Conservation (phyloP, 2,888 invertebrate species). For the Lobophora halterata region DNA sequence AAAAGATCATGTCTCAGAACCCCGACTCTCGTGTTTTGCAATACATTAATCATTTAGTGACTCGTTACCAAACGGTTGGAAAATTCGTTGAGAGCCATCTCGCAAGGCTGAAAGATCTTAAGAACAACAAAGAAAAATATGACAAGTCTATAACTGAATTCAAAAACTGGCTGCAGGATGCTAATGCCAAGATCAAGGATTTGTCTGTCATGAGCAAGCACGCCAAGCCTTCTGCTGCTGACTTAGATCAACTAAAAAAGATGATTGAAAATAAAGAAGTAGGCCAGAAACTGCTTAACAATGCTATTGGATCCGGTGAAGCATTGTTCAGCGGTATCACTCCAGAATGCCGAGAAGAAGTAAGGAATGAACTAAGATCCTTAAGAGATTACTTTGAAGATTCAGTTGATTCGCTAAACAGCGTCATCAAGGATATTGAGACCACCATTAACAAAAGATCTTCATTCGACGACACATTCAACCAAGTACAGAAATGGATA, state of each 20-base stretch:
- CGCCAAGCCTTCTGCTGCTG: slow-evolving; percentile 87
- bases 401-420: slow-evolving; percentile 91
- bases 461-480: slow-evolving; percentile 95
- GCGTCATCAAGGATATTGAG: slow-evolving; percentile 92
- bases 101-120: slow-evolving; percentile 86
- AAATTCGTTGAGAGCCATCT: slow-evolving; percentile 87
- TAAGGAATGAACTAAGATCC: slow-evolving; percentile 89
- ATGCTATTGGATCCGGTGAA: slow-evolving; percentile 93
- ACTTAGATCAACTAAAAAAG: slow-evolving; percentile 87
- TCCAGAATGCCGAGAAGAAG: slow-evolving; percentile 91
- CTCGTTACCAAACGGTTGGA: slow-evolving; percentile 86
- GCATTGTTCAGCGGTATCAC: slow-evolving; percentile 92
- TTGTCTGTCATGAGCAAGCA: slow-evolving; percentile 87
- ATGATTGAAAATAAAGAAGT: slow-evolving; percentile 87
- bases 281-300: slow-evolving; percentile 89
- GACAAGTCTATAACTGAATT: slow-evolving; percentile 84
- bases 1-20: slow-evolving; percentile 86
- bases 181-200: slow-evolving; percentile 87
- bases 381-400: slow-evolving; percentile 92
- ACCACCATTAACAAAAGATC: slow-evolving; percentile 93
- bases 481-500: slow-evolving; percentile 93
- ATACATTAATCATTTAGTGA: slow-evolving; percentile 88
- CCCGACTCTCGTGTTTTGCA: slow-evolving; percentile 92
- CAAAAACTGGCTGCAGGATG: slow-evolving; percentile 88
- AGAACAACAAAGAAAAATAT: slow-evolving; percentile 86